Base-by-base conservation (phyloP, 2,113 vertebrate genomes). In the Pachypanchax playfairii region DNA sequence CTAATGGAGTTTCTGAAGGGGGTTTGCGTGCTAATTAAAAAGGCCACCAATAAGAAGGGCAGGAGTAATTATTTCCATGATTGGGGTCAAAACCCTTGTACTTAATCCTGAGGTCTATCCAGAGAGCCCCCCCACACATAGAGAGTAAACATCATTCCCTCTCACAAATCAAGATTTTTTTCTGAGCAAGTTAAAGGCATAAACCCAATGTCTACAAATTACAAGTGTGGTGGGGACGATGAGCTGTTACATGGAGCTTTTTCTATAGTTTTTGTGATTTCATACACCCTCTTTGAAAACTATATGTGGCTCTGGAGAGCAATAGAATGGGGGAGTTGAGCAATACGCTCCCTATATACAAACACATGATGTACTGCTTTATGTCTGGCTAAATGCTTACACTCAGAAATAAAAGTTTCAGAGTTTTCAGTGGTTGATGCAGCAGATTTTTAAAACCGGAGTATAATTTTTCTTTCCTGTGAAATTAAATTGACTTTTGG, bases 11-110 rank as follows among this genome's bases (percentile, higher is more conserved):
- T 75, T 85, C 76, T 65, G 75, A 77, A 46, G 43, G 57, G 59
- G 74, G 53, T 79, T 82, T 72, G 65, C 69, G 53, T 65, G 82
- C 82, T 87, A 88, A 90, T 91, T 88, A 87, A 62, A 46, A 62
- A 85, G 59, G 73, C 70, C 73, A 63, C 68, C 83, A 80, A 65
- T 51, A 77, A 69, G 65, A 84, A 77, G 81, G 49, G 68, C 71
- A 80, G 79, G 74, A 79, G 73, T 86, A 86, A 90, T 91, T 90
- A 89, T 83, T 85, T 88, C 56, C 60, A 64, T 89, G 85, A 90
- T 88, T 90, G 89, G 84, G 90, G 88, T 91, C 90, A 87, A 51
- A 73, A 71, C 81, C 80, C 65, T 79, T 51, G 73, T 64, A 75
- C 82, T 89, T 82, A 89, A 83, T 85, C 83, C 73, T 4, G 54